These are phyloP conservation scores for Actinia equina DNA, from an alignment of 64 coral and sea anemone species.

Conservation along the genomic window DNA sequence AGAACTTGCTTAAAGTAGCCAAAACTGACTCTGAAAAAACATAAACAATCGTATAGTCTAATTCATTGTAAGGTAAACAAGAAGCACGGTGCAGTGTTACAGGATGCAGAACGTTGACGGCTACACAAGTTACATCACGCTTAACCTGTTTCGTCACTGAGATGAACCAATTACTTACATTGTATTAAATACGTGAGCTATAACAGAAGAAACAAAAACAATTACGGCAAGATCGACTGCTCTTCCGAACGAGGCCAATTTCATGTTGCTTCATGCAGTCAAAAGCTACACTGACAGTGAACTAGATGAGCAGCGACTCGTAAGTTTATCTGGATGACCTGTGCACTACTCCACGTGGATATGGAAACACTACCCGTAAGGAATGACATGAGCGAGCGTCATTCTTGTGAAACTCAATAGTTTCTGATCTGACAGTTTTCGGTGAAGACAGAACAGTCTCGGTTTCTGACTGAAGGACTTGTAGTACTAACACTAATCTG, in stretches of 20 bases:
- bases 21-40: conserved; percentile 25
- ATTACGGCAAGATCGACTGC: background rate
- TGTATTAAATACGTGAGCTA: background rate
- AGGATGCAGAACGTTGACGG: background rate
- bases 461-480: background rate
- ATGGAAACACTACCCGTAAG: background rate
- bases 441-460: background rate
- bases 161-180: background rate
- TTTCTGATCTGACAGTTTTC: background rate
- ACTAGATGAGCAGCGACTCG: background rate
- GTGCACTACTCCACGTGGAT: conserved; percentile 11
- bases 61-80: conserved; percentile 19
- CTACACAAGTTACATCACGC: background rate
- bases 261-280: conserved; percentile 15
- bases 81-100: background rate
- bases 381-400: background rate
- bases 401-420: background rate
- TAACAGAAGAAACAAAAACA: background rate
- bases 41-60: conserved; percentile 12
- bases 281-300: background rate
- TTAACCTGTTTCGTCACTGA: background rate
- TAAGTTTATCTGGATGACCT: background rate
- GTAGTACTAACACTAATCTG: background rate
- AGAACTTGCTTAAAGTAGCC: conserved; percentile 30
- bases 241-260: background rate